Evolutionary conservation across 2,888 invertebrate genomes (phyloP).

Genomic region (Drosophila putrida): DNA sequence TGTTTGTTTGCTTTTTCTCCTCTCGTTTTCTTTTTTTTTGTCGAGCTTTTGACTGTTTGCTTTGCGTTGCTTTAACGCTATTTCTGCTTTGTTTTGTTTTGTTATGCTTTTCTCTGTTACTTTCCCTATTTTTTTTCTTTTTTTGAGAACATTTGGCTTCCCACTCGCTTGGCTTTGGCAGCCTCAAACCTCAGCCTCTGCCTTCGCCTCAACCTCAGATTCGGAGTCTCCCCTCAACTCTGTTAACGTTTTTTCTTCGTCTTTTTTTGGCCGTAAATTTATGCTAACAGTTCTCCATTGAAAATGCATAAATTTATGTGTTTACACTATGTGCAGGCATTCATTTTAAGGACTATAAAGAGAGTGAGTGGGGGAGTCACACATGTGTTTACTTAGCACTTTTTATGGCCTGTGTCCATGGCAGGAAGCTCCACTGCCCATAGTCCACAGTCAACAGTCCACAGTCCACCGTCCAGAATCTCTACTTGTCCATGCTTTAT

Average conservation of each 20-base stretch:
- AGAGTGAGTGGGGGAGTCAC: slow-evolving; percentile 16
- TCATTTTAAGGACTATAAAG: slow-evolving; percentile 44
- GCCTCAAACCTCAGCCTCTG: slow-evolving; percentile 25
- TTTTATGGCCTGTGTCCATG: slow-evolving; percentile 66
- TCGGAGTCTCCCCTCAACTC: neutral
- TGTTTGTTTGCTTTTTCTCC: slow-evolving; percentile 48
- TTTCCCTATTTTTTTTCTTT: slow-evolving; percentile 30
- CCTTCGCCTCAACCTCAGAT: slow-evolving; percentile 13
- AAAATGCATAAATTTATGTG: slow-evolving; percentile 82
- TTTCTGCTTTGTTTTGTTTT: slow-evolving; percentile 73
- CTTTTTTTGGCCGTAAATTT: slow-evolving; percentile 72
- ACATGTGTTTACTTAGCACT: slow-evolving; percentile 80
- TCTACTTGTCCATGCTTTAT: slow-evolving; percentile 53
- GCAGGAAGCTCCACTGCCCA: slow-evolving; percentile 32
- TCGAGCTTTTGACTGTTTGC: slow-evolving; percentile 72
- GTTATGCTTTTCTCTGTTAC: slow-evolving; percentile 43
- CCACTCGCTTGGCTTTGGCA: slow-evolving; percentile 46
- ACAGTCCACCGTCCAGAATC: slow-evolving; percentile 29
- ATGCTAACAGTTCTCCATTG: slow-evolving; percentile 81
- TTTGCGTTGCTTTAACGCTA: slow-evolving; percentile 76
- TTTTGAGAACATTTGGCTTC: slow-evolving; percentile 31
- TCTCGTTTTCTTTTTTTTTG: slow-evolving; percentile 52
- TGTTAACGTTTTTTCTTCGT: slow-evolving; percentile 19
- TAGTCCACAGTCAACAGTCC: slow-evolving; percentile 1
- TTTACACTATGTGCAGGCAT: slow-evolving; percentile 78